Base-by-base conservation (phyloP, 2,888 invertebrate genomes). In the Andrena camellia region DNA sequence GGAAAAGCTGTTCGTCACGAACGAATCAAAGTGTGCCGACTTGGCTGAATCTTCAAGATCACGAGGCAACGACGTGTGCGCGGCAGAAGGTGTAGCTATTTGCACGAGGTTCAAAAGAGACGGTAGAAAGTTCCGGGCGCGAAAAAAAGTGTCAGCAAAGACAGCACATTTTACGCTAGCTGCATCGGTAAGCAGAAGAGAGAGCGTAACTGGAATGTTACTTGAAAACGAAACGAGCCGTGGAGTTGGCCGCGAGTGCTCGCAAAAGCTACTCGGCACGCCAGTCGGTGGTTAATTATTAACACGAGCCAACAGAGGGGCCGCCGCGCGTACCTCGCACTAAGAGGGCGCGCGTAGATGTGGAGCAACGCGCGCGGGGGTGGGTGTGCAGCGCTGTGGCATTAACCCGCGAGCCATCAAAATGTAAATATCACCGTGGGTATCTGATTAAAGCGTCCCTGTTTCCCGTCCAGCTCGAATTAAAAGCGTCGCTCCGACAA, bases 211-310 rank as follows among this genome's bases (percentile, higher is more conserved):
- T 63, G 71, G 79, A 81, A 83, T 76, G 73, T 86, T 88, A 81
- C 84, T 81, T 76, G 64, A 82, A 75, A 75, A 85, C 84, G 88
- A 88, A 90, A 89, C 90, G 85, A 90, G 80, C 85, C 87, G 85
- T 88, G 83, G 77, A 86, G 84, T 81, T 75, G 83, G 82, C 78
- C 76, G 69, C 70, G 74, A 72, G 82, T 69, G 80, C 71, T 83
- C 81, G 86, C 82, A 70, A 78, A 84, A 86, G 85, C 87, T 87
- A 79, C 78, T 76, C 81, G 52, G 72, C 84, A 64, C 77, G 73
- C 80, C 83, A 84, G 87, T 86, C 89, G 88, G 85, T 88, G 89
- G 90, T 92, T 92, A 91, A 92, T 92, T 92, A 92, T 92, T 92
- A 90, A 91, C 90, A 85, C 88, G 84, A 87, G 87, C 86, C 90